phyloP scores from a whole-genome alignment of 92 coral and sea anemone species.

The Nematostella vectensis region DNA sequence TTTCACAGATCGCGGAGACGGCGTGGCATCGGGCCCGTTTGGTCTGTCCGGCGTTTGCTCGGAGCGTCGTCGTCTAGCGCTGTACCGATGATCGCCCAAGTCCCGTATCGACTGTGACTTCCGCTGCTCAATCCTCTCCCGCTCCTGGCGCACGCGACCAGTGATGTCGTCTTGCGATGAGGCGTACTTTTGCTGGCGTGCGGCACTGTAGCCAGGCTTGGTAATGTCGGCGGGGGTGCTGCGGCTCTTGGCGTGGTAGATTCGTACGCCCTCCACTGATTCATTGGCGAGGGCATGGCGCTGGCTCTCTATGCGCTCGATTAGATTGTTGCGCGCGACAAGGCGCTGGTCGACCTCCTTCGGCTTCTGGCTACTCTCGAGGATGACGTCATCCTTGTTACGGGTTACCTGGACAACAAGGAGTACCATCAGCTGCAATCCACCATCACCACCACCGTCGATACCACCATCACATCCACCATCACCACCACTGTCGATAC shows the following conservation, averaged over 20 bases:
- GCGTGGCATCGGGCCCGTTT: conserved; percentile 39
- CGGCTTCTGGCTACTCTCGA: conserved; percentile 36
- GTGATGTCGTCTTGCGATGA: conserved; percentile 62
- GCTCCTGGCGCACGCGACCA: conserved; percentile 12
- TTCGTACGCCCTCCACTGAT: conserved; percentile 57
- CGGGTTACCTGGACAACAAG: conserved; percentile 37
- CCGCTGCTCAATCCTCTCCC: not conserved
- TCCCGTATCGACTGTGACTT: conserved; percentile 3
- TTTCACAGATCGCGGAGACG: conserved; percentile 26
- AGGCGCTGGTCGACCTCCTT: conserved; percentile 61
- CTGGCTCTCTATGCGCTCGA: conserved; percentile 69
- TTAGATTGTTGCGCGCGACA: conserved; percentile 61
- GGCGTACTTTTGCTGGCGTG: conserved; percentile 22
- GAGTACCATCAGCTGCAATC: not conserved
- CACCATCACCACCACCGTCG: no score
- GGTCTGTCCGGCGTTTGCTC: conserved; percentile 25
- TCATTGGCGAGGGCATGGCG: conserved; percentile 54
- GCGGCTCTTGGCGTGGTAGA: conserved; percentile 80
- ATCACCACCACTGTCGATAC: no score
- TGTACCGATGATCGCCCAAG: conserved; percentile 10
- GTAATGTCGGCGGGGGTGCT: conserved; percentile 62
- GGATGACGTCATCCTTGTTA: conserved; percentile 31
- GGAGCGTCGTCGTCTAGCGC: conserved; percentile 17
- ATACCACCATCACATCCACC: no score
- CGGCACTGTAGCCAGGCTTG: conserved; percentile 17